A percentile compares a stretch with the other conserved stretches of the same genome.
Conservation (phyloP, 2,888 invertebrate species). For the Nemurella pictetii region DNA sequence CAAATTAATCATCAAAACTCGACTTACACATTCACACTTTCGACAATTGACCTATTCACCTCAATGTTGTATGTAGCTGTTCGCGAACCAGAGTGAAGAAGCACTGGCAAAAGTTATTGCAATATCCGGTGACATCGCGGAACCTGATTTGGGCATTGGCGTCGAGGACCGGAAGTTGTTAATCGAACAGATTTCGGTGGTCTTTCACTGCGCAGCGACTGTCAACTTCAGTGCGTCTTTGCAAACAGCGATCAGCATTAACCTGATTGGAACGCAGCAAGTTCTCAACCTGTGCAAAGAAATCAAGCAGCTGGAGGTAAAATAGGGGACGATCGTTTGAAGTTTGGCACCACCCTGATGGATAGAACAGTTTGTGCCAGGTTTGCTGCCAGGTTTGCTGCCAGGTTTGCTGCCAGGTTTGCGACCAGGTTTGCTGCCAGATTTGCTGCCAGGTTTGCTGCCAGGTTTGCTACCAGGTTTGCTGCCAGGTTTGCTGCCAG, state of each 20-base stretch:
- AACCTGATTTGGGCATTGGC: constrained; percentile 61
- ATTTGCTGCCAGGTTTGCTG: too few relatives aligned
- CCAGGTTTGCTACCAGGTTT: too few relatives aligned
- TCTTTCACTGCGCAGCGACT: constrained; percentile 66
- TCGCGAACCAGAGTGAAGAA: constrained; percentile 49
- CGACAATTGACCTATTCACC: not conserved
- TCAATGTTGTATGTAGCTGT: constrained; percentile 9
- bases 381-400: too few relatives aligned
- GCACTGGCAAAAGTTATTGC: constrained; percentile 65
- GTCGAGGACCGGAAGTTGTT: constrained; percentile 54
- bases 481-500: too few relatives aligned
- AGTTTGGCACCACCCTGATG: too few relatives aligned
- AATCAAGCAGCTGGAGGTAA: constrained; percentile 55
- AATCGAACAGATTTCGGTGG: constrained; percentile 47
- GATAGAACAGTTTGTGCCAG: too few relatives aligned
- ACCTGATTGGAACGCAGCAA: constrained; percentile 61
- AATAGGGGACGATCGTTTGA: too few relatives aligned
- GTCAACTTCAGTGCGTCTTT: constrained; percentile 64
- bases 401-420: too few relatives aligned
- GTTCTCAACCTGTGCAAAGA: constrained; percentile 58
- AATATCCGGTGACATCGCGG: constrained; percentile 65
- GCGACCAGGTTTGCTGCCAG: too few relatives aligned
- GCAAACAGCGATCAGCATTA: constrained; percentile 61
- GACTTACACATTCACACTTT: not conserved
- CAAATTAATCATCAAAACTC: not conserved